Conservation (phyloP, 2,888 invertebrate genomes). For the Drosophila mayaguana region DNA sequence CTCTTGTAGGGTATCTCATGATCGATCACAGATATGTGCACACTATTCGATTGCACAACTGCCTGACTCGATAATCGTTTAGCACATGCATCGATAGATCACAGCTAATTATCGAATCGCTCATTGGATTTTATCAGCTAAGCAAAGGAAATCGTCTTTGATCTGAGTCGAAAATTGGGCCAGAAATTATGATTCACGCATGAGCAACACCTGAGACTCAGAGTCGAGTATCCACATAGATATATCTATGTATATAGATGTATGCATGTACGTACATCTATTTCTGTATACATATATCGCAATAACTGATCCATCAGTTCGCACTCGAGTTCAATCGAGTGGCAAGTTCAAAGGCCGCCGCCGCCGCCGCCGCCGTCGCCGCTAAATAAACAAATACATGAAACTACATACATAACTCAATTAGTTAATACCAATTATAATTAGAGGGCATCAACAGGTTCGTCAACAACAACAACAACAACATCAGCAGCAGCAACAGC, state of each 20-base stretch:
- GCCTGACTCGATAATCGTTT: background rate
- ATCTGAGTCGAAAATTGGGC: slow-evolving; percentile 36
- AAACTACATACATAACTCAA: slow-evolving; percentile 42
- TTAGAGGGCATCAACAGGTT: slow-evolving; percentile 60
- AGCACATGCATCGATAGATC: slow-evolving; percentile 11
- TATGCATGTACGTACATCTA: background rate
- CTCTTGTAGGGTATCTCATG: background rate
- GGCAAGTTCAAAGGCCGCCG: slow-evolving; percentile 62
- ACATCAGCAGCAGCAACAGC: slow-evolving; percentile 2
- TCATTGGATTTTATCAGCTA: slow-evolving; percentile 65
- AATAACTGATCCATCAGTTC: slow-evolving; percentile 58
- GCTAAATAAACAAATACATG: slow-evolving; percentile 57
- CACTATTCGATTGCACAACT: background rate
- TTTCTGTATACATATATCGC: slow-evolving; percentile 1
- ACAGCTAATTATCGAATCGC: slow-evolving; percentile 45
- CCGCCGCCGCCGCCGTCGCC: slow-evolving; percentile 22
- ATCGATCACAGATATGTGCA: background rate
- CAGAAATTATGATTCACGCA: slow-evolving; percentile 49
- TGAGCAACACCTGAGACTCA: slow-evolving; percentile 60
- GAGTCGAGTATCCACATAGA: background rate
- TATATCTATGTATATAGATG: background rate
- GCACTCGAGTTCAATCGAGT: slow-evolving; percentile 64
- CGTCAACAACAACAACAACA: slow-evolving; percentile 57
- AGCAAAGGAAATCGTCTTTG: slow-evolving; percentile 54
- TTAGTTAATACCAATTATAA: slow-evolving; percentile 51